Evolutionary conservation across 2,888 invertebrate genomes (phyloP), one percentile per base, ranked within the genome.

Genomic region (Graphium colonna): DNA sequence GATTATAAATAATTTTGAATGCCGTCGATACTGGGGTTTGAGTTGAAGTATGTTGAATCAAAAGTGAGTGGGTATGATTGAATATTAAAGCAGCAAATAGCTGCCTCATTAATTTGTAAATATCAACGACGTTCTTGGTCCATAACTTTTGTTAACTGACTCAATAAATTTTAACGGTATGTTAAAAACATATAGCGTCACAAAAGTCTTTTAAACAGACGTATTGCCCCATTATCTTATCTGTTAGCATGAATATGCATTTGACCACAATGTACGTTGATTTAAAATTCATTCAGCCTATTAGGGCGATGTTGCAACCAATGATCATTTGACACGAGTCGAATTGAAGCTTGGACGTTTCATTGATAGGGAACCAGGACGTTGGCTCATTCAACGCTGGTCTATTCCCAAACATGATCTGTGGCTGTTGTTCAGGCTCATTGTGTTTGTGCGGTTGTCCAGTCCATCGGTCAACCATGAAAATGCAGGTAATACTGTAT

Each of bases 251-350:
- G 38, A 43, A 48, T 43, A 48, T 41, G 41, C 33, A 41, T 41
- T 47, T 26, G 47, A 45, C 39, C 21, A 51, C 8, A 44, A 31
- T 44, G 31, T 26, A 73, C 74, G 75, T 73, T 73, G 75, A 73
- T 78, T 74, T 75, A 73, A 83, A 83, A 80, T 79, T 82, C 79
- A 83, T 85, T 79, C 79, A 81, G 79, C 77, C 86, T 86, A 87
- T 86, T 83, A 85, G 76, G 69, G 71, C 77, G 77, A 75, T 84
- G 85, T 82, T 80, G 84, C 84, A 82, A 85, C 85, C 86, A 85
- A 84, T 87, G 85, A 86, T 83, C 82, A 81, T 84, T 82, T 83
- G 83, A 86, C 85, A 84, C 76, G 78, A 82, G 79, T 84, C 83
- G 77, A 86, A 85, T 84, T 80, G 82, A 69, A 78, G 80, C 79